A percentile compares a stretch with the other conserved stretches of the same genome.
Conservation (phyloP, 1,140 invertebrate genomes). For the Eriocheir sinensis region DNA sequence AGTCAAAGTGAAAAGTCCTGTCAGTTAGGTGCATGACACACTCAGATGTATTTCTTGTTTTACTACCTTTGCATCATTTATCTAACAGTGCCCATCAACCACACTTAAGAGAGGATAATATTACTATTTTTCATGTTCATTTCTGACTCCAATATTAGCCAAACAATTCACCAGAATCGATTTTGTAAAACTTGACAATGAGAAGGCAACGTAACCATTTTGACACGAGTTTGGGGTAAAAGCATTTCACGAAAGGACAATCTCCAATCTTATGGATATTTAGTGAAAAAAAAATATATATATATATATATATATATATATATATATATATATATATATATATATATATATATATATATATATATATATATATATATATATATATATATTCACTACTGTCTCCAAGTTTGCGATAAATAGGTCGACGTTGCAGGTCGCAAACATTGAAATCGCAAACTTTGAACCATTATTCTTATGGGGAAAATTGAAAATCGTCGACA, state of each 20-base stretch:
- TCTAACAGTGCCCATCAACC: too few relatives aligned
- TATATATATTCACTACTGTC: too few relatives aligned
- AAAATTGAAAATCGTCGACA: too few relatives aligned
- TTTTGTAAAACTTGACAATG: background rate
- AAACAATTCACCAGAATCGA: too few relatives aligned
- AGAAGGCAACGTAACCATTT: background rate
- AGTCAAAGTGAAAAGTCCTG: background rate
- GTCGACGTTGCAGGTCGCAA: too few relatives aligned
- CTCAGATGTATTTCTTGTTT: background rate
- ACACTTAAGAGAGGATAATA: background rate
- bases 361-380: too few relatives aligned
- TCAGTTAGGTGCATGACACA: background rate
- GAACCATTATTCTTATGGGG: too few relatives aligned
- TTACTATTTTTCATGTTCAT: background rate
- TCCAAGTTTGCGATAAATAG: too few relatives aligned
- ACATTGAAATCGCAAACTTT: too few relatives aligned
- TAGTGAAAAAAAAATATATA: background rate
- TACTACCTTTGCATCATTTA: too few relatives aligned
- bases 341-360: too few relatives aligned
- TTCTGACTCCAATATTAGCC: background rate
- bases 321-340: background rate
- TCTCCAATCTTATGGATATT: background rate
- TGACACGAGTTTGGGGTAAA: background rate
- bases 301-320: background rate
- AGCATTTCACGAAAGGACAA: background rate